phyloP scores from a whole-genome alignment of 2,797 vertebrate genomes.

The Arremon brunneinucha region DNA sequence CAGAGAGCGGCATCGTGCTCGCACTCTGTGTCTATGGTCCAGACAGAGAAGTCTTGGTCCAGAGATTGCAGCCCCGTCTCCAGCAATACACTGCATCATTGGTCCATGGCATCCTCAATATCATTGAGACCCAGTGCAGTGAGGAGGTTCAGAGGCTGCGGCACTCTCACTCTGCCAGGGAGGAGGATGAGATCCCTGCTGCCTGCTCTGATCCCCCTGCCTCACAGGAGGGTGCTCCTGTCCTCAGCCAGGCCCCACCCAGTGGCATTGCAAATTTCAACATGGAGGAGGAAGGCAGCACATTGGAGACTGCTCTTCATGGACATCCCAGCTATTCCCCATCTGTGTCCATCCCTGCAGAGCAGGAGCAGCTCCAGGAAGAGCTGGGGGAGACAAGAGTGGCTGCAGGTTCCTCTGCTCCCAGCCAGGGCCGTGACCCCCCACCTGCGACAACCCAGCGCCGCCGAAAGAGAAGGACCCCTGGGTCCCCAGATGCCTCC shows the following conservation, averaged over 20 bases:
- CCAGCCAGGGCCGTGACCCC: not conserved
- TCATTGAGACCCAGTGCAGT: not conserved
- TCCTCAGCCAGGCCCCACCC: not conserved
- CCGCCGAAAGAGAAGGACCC: not conserved
- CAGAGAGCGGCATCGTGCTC: fast-evolving
- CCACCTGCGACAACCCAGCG: fast-evolving
- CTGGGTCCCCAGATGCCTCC: not conserved
- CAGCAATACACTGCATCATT: not conserved
- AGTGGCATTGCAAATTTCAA: not conserved
- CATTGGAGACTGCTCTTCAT: not conserved
- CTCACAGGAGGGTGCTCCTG: not conserved
- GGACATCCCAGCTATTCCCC: not conserved
- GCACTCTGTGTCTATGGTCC: not conserved
- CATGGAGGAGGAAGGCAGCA: not conserved
- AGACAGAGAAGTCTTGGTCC: not conserved
- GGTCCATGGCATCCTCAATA: not conserved
- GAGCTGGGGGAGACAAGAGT: not conserved
- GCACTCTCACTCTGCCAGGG: not conserved
- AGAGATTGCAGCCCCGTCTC: not conserved
- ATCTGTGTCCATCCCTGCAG: not conserved
- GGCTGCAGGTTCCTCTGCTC: not conserved
- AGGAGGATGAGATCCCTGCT: not conserved
- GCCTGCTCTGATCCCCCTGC: not conserved
- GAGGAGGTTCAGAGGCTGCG: not conserved
- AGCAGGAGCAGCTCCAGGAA: not conserved